Percentiles rank a stretch among this genome's conserved stretches.
Evolutionary conservation across 2,888 invertebrate genomes (phyloP).

Genomic region (Beris chalybata): DNA sequence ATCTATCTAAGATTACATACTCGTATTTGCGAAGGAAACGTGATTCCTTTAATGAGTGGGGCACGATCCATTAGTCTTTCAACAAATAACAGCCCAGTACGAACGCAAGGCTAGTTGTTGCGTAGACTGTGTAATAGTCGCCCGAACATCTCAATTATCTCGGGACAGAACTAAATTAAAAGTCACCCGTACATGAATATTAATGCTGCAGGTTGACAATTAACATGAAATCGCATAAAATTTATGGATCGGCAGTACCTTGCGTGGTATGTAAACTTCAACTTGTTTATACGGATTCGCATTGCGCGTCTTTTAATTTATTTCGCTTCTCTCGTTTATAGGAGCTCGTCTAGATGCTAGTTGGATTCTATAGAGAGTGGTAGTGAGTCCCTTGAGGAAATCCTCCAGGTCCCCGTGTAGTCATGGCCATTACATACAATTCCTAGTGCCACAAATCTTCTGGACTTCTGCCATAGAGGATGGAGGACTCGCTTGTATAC

Average conservation of each 20-base stretch:
- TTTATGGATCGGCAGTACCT: slow-evolving; percentile 29
- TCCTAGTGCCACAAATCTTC: slow-evolving; percentile 17
- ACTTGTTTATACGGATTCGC: slow-evolving; percentile 21
- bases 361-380: too few species aligned
- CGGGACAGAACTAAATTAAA: slow-evolving; percentile 42
- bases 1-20: too few species aligned
- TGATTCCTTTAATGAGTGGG: slow-evolving; percentile 16
- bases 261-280: slow-evolving; percentile 23
- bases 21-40: too few species aligned
- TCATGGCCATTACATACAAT: neutral
- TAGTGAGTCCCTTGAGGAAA: neutral
- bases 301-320: neutral
- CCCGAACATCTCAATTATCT: slow-evolving; percentile 34
- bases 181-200: slow-evolving; percentile 44
- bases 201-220: slow-evolving; percentile 43
- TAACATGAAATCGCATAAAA: slow-evolving; percentile 39
- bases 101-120: neutral
- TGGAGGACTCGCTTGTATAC: slow-evolving; percentile 20
- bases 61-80: slow-evolving; percentile 13
- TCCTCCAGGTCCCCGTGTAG: neutral
- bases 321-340: neutral
- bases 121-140: slow-evolving; percentile 23
- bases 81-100: slow-evolving; percentile 9
- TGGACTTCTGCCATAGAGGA: slow-evolving; percentile 13
- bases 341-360: neutral